These are phyloP conservation scores for Bombus sibiricus DNA, from an alignment of 1,140 invertebrate species.

Conservation along the genomic window DNA sequence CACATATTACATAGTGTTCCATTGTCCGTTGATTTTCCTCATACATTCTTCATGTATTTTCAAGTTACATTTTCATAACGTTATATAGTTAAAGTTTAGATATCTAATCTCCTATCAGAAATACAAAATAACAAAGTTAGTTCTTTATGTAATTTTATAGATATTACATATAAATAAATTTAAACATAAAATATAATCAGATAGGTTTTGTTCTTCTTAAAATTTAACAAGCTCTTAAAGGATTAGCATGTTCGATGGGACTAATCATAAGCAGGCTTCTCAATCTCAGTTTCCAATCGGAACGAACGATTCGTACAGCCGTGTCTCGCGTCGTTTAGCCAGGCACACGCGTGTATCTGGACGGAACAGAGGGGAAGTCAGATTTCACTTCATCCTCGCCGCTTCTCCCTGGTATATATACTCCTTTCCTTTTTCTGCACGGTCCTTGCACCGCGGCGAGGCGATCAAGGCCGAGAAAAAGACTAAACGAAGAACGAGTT, in stretches of 20 bases:
- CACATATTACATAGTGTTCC: background rate
- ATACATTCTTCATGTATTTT: too few relatives aligned
- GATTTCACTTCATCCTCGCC: slow-evolving; percentile 60
- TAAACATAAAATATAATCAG: too few relatives aligned
- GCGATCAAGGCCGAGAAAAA: slow-evolving; percentile 74
- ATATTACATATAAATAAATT: too few relatives aligned
- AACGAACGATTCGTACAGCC: background rate
- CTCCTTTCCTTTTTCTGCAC: slow-evolving; percentile 60
- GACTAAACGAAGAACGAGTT: slow-evolving; percentile 51
- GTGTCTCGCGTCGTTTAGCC: background rate
- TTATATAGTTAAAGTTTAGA: too few relatives aligned
- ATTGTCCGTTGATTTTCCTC: too few relatives aligned
- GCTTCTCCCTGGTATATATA: slow-evolving; percentile 25
- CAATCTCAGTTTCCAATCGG: slow-evolving; percentile 15
- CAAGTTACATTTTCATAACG: too few relatives aligned
- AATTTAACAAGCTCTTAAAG: background rate
- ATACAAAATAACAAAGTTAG: background rate
- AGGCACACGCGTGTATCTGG: background rate
- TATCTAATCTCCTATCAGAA: background rate
- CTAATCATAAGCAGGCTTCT: background rate
- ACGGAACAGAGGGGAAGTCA: slow-evolving; percentile 6
- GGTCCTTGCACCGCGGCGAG: slow-evolving; percentile 51
- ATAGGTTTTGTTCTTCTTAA: too few relatives aligned
- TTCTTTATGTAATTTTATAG: too few relatives aligned
- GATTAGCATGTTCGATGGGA: background rate